These are phyloP conservation scores for Cyclophora punctaria DNA, from an alignment of 2,888 invertebrate genomes.

Conservation along the genomic window DNA sequence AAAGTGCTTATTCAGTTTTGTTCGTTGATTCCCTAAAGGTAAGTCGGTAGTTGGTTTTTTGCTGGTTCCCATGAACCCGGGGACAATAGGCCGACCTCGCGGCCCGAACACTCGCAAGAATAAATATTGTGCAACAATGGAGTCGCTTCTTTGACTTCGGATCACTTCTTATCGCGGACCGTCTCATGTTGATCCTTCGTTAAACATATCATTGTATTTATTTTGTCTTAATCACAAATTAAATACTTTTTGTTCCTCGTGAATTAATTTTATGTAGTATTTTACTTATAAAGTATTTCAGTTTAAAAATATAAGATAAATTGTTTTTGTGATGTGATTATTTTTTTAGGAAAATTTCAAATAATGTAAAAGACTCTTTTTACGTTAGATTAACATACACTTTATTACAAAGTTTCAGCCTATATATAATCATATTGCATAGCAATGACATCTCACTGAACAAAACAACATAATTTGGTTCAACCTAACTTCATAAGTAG, in stretches of 20 bases:
- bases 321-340: not conserved
- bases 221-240: not conserved
- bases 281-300: not conserved
- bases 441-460: too few species aligned
- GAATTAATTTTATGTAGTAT: not conserved
- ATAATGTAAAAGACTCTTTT: too few species aligned
- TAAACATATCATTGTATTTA: too few species aligned
- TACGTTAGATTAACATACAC: too few species aligned
- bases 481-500: too few species aligned
- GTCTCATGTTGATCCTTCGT: too few species aligned
- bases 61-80: slow-evolving; percentile 71
- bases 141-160: slow-evolving; percentile 70
- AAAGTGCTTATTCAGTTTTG: slow-evolving; percentile 69
- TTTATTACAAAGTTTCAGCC: too few species aligned
- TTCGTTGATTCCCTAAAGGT: slow-evolving; percentile 58
- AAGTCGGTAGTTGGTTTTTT: slow-evolving; percentile 65
- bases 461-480: too few species aligned
- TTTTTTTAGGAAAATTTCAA: not conserved
- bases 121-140: slow-evolving; percentile 72
- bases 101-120: slow-evolving; percentile 65
- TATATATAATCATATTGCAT: too few species aligned
- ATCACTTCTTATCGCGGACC: slow-evolving; percentile 22
- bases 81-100: slow-evolving; percentile 68
- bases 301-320: not conserved
- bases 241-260: not conserved